Conservation (phyloP, 2,888 invertebrate genomes). For the Dryobotodes eremita region DNA sequence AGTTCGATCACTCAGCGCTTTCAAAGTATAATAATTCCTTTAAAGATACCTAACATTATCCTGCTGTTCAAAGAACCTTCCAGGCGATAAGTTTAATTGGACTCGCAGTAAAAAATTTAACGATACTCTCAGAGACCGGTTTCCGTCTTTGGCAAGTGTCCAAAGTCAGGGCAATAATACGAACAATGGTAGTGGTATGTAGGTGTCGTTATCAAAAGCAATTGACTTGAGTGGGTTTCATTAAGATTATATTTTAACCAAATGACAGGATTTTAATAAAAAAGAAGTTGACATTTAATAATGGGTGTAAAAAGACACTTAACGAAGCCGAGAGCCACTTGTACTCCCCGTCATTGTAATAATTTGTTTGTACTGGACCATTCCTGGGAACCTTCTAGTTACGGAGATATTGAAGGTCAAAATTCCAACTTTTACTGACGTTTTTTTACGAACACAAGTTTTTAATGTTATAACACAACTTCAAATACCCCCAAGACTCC, state of each 20-base stretch:
- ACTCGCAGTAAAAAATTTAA: neutral
- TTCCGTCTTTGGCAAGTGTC: constrained; percentile 15
- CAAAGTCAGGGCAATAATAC: neutral
- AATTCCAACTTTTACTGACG: no score
- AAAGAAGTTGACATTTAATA: neutral
- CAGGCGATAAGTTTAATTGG: constrained; percentile 71
- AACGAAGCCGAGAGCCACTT: no score
- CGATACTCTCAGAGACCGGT: constrained; percentile 51
- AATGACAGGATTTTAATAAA: neutral
- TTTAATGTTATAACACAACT: no score
- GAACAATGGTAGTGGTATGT: neutral
- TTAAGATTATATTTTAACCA: neutral
- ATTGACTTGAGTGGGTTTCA: neutral
- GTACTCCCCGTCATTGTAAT: no score
- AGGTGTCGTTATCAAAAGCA: constrained; percentile 14
- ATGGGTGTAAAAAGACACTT: no score
- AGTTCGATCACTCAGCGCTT: neutral
- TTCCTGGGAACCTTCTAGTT: no score
- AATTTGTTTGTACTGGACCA: no score
- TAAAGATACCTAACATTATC: neutral
- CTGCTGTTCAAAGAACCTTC: constrained; percentile 59
- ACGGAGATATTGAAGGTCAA: no score
- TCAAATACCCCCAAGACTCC: no score
- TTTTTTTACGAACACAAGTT: no score
- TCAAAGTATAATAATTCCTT: neutral